These are phyloP conservation scores for Nyctibius grandis DNA, from an alignment of 2,797 vertebrate species.

Conservation along the genomic window DNA sequence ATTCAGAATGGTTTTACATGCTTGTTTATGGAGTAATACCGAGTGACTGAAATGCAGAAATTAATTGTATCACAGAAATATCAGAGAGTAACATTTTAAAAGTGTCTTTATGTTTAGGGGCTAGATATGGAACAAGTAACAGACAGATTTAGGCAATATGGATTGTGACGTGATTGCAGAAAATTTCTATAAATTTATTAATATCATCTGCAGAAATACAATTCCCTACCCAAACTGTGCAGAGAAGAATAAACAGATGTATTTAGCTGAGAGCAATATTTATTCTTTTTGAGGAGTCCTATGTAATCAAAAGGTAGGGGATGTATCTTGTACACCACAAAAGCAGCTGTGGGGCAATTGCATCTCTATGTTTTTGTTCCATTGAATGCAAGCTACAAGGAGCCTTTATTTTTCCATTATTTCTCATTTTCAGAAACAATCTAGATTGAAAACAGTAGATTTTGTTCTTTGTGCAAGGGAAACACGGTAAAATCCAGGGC, in stretches of 20 bases:
- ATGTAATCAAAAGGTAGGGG: background rate
- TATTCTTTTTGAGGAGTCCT: background rate
- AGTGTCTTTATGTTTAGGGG: background rate
- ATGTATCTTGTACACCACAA: background rate
- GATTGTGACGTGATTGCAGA: background rate
- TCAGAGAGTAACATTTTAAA: background rate
- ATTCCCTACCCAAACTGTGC: background rate
- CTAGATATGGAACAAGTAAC: background rate
- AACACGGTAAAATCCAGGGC: slow-evolving; percentile 1
- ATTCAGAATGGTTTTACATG: background rate
- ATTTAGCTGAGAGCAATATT: background rate
- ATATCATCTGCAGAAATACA: background rate
- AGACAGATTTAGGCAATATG: background rate
- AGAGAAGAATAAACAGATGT: slow-evolving; percentile 12
- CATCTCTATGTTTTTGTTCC: background rate
- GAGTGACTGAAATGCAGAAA: background rate
- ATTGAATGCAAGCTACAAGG: background rate
- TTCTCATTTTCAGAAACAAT: slow-evolving; percentile 21
- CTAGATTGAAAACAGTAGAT: background rate
- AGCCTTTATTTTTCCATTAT: slow-evolving; percentile 30
- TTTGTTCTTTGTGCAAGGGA: background rate
- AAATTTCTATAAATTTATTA: background rate
- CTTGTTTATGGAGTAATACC: background rate
- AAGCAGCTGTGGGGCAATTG: background rate
- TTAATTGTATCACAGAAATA: background rate